Base-by-base conservation (phyloP, 1,140 invertebrate species). In the Lanistes nyassanus region DNA sequence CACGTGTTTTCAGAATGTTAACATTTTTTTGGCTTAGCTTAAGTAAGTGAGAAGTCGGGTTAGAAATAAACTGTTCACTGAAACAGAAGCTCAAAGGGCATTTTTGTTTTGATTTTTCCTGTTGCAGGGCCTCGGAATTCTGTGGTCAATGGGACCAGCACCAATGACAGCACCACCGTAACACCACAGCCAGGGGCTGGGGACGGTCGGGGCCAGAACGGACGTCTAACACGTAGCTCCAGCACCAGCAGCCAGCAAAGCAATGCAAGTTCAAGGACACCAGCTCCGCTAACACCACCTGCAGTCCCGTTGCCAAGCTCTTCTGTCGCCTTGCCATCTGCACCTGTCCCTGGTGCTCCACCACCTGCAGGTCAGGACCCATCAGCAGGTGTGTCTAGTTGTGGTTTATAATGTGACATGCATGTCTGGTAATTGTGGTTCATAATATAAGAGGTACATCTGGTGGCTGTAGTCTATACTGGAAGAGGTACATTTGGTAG, bases 301-400 rank as follows among this genome's bases (percentile, higher is more conserved):
- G 56, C 56, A 60, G 56, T 23, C 23, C 11, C 56, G 9, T 31
- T 23, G 9, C 13, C 23, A 11, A 26, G n/a, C 56, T 19, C 11
- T 47, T 6, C 42, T 47, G 42, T 47, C 42, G 1, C 42, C 42
- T 16, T 47, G 2, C 65, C 77, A 39, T 51, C 77, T 51, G 37
- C 72, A 69, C 55, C 78, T 53, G 60, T 70, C 9, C 65, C 70
- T 58, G 77, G 70, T 58, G 84, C 86, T 74, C 85, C 85, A 34
- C 77, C 86, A 65, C 83, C 85, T 74, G 74, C 82, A 62, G 83
- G 83, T 84, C 85, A 80, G 66, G 81, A 47, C 42, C 42, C 42
- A 47, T 6, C 42, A 9, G 1, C 42, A 13, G 42, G 42, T 47
- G 19, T 6, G 42, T 47, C 42, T 3, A 16, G 19, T 47, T n/a